Conservation (phyloP, 2,888 invertebrate genomes). For the Torymus aiolomorphi region DNA sequence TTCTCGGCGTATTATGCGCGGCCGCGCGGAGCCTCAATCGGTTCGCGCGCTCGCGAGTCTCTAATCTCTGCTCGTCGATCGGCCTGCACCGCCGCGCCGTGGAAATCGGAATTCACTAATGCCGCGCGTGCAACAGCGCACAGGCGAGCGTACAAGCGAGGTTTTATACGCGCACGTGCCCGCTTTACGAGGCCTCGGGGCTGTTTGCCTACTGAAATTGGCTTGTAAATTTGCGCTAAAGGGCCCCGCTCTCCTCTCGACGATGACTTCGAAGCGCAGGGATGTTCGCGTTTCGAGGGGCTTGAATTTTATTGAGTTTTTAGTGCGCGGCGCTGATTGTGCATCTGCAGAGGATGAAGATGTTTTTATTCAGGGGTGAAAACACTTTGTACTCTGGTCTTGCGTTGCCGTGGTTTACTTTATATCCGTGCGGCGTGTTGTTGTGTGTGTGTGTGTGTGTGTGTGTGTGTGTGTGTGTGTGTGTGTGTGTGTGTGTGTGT, state of each 20-base stretch:
- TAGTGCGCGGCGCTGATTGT: conserved; percentile 6
- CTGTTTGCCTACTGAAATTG: conserved; percentile 28
- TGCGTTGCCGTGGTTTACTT: neutral
- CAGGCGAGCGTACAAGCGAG: too few species aligned
- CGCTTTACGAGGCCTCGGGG: conserved; percentile 19
- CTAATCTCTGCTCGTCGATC: conserved; percentile 14
- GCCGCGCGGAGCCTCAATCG: too few species aligned
- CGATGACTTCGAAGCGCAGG: neutral
- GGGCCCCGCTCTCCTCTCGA: neutral
- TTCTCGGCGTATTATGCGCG: conserved; percentile 2
- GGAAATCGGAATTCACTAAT: conserved; percentile 10
- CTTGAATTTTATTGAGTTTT: neutral
- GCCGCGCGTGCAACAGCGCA: too few species aligned
- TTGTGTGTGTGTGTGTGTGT: too few species aligned
- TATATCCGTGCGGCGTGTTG: neutral
- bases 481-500: too few species aligned
- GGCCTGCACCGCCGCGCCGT: neutral
- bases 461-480: too few species aligned
- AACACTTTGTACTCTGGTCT: neutral
- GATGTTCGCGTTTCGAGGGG: too few species aligned
- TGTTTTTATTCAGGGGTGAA: neutral
- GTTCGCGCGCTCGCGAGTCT: neutral
- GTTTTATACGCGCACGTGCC: conserved; percentile 13
- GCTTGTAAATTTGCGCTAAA: conserved; percentile 34
- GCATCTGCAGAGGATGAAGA: neutral